These are phyloP conservation scores for Laspeyria flexula DNA, from an alignment of 2,888 invertebrate genomes.

Conservation along the genomic window DNA sequence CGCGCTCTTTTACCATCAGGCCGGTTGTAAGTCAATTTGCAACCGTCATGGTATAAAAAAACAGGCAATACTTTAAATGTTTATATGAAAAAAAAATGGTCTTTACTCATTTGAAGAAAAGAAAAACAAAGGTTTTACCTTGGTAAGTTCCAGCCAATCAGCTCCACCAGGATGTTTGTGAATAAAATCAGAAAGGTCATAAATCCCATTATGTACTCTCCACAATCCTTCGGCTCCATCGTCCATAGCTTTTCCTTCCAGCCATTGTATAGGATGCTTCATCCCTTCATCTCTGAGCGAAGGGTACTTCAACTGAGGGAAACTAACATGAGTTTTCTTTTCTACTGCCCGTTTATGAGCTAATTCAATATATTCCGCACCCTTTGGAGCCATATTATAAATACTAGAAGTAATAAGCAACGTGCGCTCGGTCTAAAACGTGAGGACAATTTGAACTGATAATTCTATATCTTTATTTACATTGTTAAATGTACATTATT, in stretches of 20 bases:
- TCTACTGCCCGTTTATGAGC: conserved; percentile 60
- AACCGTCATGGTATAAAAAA: too few relatives aligned
- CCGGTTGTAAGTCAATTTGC: too few relatives aligned
- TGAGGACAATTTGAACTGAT: too few relatives aligned
- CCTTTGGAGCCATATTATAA: conserved; percentile 66
- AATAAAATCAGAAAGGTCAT: conserved; percentile 93
- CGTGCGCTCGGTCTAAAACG: neutral
- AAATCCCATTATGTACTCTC: conserved; percentile 91
- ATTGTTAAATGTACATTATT: too few relatives aligned
- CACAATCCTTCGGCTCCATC: conserved; percentile 92
- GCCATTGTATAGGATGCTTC: conserved; percentile 84
- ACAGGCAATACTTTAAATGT: too few relatives aligned
- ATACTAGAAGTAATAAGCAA: neutral
- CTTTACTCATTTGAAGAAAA: neutral
- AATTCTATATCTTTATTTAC: too few relatives aligned
- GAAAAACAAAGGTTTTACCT: conserved; percentile 72
- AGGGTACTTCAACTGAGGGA: conserved; percentile 84
- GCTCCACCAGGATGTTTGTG: conserved; percentile 94
- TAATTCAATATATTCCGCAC: conserved; percentile 56
- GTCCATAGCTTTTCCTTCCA: conserved; percentile 87
- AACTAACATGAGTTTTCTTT: conserved; percentile 78
- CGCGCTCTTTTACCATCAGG: too few relatives aligned
- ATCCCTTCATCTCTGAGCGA: conserved; percentile 75
- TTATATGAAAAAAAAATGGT: too few relatives aligned
- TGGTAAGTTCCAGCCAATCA: conserved; percentile 90